These are phyloP conservation scores for Colius striatus DNA, from an alignment of 2,113 vertebrate genomes.

Conservation along the genomic window DNA sequence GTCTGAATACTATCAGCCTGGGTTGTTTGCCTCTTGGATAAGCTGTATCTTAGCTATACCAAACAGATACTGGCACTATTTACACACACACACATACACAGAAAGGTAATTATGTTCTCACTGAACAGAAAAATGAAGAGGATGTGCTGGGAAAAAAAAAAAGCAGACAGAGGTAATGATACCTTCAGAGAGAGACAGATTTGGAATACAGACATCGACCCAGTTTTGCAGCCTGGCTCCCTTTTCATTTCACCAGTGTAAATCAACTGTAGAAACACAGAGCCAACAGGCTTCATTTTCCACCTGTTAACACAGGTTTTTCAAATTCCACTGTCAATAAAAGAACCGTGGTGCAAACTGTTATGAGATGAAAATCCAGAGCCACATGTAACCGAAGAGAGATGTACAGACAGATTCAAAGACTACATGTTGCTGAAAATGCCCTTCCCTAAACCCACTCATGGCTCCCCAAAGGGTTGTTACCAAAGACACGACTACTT, in stretches of 20 bases:
- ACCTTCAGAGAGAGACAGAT: neutral
- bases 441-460: neutral
- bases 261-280: neutral
- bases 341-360: neutral
- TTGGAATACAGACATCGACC: conserved; percentile 12
- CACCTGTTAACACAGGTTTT: conserved; percentile 47
- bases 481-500: neutral
- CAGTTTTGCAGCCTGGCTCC: neutral
- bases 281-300: conserved; percentile 25
- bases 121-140: conserved; percentile 4
- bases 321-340: neutral
- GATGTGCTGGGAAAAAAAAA: neutral
- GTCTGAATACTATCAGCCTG: neutral
- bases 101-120: conserved; percentile 4
- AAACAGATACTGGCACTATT: neutral
- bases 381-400: neutral
- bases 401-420: neutral
- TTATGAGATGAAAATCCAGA: neutral
- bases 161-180: neutral
- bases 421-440: neutral
- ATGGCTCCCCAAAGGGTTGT: neutral
- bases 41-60: neutral
- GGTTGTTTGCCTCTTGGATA: neutral
- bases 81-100: neutral
- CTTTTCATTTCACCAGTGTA: neutral